These are phyloP conservation scores for Zoanthus gigantus DNA, from an alignment of 92 coral and sea anemone species.

Conservation along the genomic window DNA sequence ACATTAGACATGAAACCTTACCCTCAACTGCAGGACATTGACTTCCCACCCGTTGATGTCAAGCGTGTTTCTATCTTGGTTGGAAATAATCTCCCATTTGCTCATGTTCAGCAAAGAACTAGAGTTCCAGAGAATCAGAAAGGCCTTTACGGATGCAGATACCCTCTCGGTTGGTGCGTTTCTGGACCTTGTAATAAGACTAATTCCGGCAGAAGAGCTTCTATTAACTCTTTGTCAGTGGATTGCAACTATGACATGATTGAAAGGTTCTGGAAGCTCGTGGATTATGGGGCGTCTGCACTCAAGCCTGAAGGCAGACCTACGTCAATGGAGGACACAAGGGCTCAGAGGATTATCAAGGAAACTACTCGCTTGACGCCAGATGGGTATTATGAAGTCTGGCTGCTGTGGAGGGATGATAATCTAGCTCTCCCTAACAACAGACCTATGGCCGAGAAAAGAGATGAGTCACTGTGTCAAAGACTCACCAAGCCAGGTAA, in stretches of 20 bases:
- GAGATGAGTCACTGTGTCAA: conserved; percentile 41
- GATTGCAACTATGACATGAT: no score
- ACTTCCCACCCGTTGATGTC: conserved; percentile 69
- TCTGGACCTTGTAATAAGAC: conserved; percentile 35
- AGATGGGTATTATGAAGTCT: conserved; percentile 61
- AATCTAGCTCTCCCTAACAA: conserved; percentile 46
- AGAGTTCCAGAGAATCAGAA: conserved; percentile 59
- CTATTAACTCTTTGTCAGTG: conserved; percentile 45
- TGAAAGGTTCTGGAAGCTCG: no score
- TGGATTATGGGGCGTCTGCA: no score
- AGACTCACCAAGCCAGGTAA: conserved; percentile 47
- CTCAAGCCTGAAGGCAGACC: no score
- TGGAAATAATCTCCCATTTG: conserved; percentile 66
- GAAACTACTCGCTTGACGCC: conserved; percentile 43
- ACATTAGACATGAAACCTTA: conserved; percentile 48
- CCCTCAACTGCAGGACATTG: conserved; percentile 54
- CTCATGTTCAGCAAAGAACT: conserved; percentile 62
- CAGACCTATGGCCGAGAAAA: conserved; percentile 39
- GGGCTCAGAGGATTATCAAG: conserved; percentile 32
- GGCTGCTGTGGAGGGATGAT: conserved; percentile 51
- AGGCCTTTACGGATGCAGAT: conserved; percentile 63
- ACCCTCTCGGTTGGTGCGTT: conserved; percentile 73
- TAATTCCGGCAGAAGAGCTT: conserved; percentile 28
- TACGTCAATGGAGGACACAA: neutral
- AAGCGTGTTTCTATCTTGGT: conserved; percentile 64